phyloP scores from a whole-genome alignment of 1,140 invertebrate genomes.

The Eciton burchellii region DNA sequence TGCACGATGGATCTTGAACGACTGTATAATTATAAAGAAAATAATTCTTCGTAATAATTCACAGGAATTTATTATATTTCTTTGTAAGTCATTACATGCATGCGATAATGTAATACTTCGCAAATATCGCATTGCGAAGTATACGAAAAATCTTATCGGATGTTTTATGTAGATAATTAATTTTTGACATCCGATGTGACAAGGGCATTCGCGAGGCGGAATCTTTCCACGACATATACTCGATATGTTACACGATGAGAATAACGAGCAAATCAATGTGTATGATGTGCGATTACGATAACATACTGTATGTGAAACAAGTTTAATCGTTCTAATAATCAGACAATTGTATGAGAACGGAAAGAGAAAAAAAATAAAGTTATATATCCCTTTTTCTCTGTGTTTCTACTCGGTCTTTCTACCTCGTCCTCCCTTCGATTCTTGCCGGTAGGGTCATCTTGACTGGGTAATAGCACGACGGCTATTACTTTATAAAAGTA shows the following conservation, averaged over 20 bases:
- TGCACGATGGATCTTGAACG: background rate
- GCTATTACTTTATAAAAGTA: background rate
- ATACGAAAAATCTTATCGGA: background rate
- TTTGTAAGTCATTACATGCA: background rate
- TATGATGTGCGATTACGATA: conserved; percentile 29
- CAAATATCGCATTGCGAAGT: background rate
- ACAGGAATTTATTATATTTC: background rate
- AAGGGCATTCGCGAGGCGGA: background rate
- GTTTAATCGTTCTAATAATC: conserved; percentile 54
- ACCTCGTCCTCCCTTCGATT: background rate
- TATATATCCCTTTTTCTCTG: conserved; percentile 49
- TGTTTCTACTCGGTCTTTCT: conserved; percentile 1
- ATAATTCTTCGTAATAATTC: too few relatives aligned
- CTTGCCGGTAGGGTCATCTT: background rate
- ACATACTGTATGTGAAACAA: conserved; percentile 3
- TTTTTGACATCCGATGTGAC: conserved; percentile 39
- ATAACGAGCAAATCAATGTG: conserved; percentile 6
- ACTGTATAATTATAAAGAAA: background rate
- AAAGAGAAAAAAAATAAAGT: conserved; percentile 42
- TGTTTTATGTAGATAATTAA: conserved; percentile 59
- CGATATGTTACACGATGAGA: background rate
- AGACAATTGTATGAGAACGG: conserved; percentile 13
- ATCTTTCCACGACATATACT: conserved; percentile 44
- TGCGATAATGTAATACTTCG: background rate
- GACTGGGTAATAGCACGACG: background rate